Base-by-base conservation (phyloP, 1,140 invertebrate genomes). In the Zaprionus gabonicus region DNA sequence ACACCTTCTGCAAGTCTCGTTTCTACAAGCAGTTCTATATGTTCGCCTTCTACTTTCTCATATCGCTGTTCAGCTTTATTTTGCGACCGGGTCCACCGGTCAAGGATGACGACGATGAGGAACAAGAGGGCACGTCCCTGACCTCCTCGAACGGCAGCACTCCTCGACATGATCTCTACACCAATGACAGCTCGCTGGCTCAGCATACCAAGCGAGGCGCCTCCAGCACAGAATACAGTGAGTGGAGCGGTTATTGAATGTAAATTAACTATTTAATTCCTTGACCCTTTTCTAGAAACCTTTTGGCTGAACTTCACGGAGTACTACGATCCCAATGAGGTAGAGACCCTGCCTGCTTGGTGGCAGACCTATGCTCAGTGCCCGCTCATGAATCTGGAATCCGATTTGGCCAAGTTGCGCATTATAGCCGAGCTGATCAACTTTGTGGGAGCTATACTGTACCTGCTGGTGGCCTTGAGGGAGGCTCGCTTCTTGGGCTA, bases 1-100 rank as follows among this genome's bases (percentile, higher is more conserved):
- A 99, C 81, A 97, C 98, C 0, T 99, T 99, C 93, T 97, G 98
- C 1, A 98, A 98, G 93, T 97, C 96, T 67, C 97, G 98, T 72
- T 99, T 99, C 92, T 99, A 99, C 91, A 94, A 96, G 9, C 97
- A 98, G 90, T 98, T 99, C 91, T 96, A 97, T 65, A 94, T 98
- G 31, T 99, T 99, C 91, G 94, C 96, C 1, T 95, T 97, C 36
- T 99, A 99, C 93, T 99, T 99, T 84, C 80, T 98, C 0, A 94
- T 98, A 2, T 98, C 98, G 7, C 92, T 98, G 31, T 94, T 97
- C 6, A 97, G 97, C 79, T 99, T 99, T 82, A 96, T 97, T 0
- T 93, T 98, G 51, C 94, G 98, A 1, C 98, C 98, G 0, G 97
- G 97, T 2, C 95, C 96, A 20, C 86, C 93, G 0, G 63, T 77